These are phyloP conservation scores for Etia nguti DNA, from an alignment of 2,113 vertebrate species.

Conservation along the genomic window DNA sequence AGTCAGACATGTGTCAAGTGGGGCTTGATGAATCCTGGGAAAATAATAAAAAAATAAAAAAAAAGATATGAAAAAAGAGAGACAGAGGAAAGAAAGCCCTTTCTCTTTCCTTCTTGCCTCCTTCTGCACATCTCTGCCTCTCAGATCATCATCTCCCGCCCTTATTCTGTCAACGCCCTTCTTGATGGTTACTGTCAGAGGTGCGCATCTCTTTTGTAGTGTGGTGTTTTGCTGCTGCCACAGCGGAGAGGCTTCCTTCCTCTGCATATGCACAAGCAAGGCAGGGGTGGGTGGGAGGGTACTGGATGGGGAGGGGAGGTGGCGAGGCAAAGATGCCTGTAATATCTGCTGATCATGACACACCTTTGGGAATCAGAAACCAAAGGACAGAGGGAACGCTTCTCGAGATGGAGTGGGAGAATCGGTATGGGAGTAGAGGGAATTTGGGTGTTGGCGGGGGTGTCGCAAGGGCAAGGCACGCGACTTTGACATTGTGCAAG, in stretches of 20 bases:
- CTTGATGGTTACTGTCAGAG: constrained; percentile 77
- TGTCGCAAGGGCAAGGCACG: constrained; percentile 8
- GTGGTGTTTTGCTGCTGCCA: constrained; percentile 68
- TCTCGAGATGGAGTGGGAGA: constrained; percentile 8
- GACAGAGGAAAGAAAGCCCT: constrained; percentile 62
- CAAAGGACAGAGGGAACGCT: constrained; percentile 48
- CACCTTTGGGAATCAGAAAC: constrained; percentile 62
- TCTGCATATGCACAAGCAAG: constrained; percentile 78
- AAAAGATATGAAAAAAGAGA: constrained; percentile 54
- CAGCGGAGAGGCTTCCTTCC: constrained; percentile 64
- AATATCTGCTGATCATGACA: constrained; percentile 56
- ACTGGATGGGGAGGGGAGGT: neutral
- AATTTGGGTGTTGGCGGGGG: constrained; percentile 1
- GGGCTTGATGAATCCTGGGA: constrained; percentile 73
- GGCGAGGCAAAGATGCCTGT: constrained; percentile 26
- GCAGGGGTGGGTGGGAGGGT: constrained; percentile 13
- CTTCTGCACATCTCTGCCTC: constrained; percentile 66
- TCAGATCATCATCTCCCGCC: constrained; percentile 77
- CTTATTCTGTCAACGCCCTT: constrained; percentile 80
- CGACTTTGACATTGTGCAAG: constrained; percentile 29
- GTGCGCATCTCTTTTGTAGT: constrained; percentile 75
- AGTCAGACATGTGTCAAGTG: constrained; percentile 75
- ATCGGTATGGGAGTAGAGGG: constrained; percentile 15
- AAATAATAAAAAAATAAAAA: constrained; percentile 25
- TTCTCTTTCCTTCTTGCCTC: constrained; percentile 61